A percentile compares a stretch with the other conserved stretches of the same genome.
phyloP scores from a whole-genome alignment of 1,140 invertebrate genomes.

The Pachyrhynchus sulphureomaculatus region DNA sequence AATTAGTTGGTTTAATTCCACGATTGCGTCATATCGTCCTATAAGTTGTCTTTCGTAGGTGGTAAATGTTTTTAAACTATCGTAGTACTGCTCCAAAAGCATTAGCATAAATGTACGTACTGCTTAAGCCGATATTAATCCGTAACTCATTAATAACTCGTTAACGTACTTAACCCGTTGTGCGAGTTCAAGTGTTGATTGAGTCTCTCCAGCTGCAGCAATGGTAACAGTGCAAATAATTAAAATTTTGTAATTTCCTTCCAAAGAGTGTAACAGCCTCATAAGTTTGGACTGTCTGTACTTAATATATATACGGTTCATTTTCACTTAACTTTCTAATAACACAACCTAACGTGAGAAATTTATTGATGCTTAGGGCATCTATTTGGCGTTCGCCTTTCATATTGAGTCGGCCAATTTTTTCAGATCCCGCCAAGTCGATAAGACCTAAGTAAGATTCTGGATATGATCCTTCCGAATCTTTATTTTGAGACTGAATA shows the following conservation, averaged over 20 bases:
- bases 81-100: constrained; percentile 24
- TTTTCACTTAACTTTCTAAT: constrained; percentile 43
- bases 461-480: constrained; percentile 53
- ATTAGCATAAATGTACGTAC: constrained; percentile 26
- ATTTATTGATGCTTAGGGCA: constrained; percentile 84
- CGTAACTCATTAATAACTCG: constrained; percentile 67
- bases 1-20: constrained; percentile 1
- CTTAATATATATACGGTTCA: constrained; percentile 60
- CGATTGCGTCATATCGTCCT: neutral
- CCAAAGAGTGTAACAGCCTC: constrained; percentile 79
- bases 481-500: constrained; percentile 57
- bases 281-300: constrained; percentile 86
- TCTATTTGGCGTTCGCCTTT: constrained; percentile 73
- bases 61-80: constrained; percentile 30
- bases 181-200: constrained; percentile 72
- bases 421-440: constrained; percentile 84
- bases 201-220: constrained; percentile 70
- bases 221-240: constrained; percentile 83
- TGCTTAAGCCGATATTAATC: constrained; percentile 27
- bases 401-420: constrained; percentile 68
- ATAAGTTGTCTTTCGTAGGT: constrained; percentile 23
- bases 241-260: constrained; percentile 84
- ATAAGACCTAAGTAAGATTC: constrained; percentile 78
- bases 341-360: constrained; percentile 39
- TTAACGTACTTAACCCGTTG: constrained; percentile 67